Base-by-base conservation (phyloP, 2,888 invertebrate species). In the Ganaspis brasiliensis region DNA sequence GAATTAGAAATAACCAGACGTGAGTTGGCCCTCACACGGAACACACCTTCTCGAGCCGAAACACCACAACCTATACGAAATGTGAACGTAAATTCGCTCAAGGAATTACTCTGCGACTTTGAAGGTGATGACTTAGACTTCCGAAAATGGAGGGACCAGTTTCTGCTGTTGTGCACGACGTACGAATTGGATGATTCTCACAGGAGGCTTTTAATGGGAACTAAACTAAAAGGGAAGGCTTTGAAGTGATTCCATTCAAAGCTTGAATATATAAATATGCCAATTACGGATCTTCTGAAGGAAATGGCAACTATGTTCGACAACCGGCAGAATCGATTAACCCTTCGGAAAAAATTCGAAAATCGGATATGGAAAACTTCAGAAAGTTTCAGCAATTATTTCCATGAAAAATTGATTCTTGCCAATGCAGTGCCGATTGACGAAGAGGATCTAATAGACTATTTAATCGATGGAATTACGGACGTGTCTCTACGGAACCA, bases 381-480 rank as follows among this genome's bases (percentile, higher is more conserved):
- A 1, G 75, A 78, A 37, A 73, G 52, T 12, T 78, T 76, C 37
- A 73, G 59, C n/a, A 56, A 73, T 12, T 76, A 78, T 16, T 78
- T 71, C 12, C 73, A 78, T 40, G 75, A 78, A 19, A 73, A 78
- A 31, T 16, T 78, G 10, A 75, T 75, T 45, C 19, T 78, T 21
- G 75, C 70, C 1, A 78, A 73, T 14, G 16, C 24, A 35, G 73
- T 78, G 8, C 78, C 73, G 40, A 71, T 76, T 3, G 73, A 76
- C 12, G 74, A 78, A 45, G 74, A 72, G 12, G 77, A 75, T 1
- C 5, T 59, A 52, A 59, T 74, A 16, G 52, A 79, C 56, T 79
- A 79, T 35, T 37, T 74, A 9, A 55, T 79, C 10, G 72, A 79
- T 14, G 76, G 76, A 1, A 79, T 79, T 31, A 59, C 72, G n/a